Conservation (phyloP, 2,888 invertebrate species). For the Mesochorus sp. region DNA sequence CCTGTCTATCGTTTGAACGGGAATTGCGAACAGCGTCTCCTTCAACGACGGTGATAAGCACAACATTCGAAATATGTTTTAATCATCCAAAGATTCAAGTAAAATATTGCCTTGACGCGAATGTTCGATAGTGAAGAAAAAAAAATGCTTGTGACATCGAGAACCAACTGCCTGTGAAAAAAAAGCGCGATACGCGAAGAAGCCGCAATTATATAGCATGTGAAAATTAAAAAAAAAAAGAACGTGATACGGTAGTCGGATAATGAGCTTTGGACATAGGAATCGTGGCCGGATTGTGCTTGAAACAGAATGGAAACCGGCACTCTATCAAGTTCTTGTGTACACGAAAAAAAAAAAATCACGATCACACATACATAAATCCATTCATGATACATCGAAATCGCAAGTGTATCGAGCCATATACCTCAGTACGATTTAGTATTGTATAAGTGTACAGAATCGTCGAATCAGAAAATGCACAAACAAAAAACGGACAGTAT, state of each 20-base stretch:
- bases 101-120: constrained; percentile 22
- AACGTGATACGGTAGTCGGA: not conserved
- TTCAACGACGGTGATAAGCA: not conserved
- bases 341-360: not conserved
- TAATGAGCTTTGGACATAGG: constrained; percentile 28
- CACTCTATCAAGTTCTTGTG: not conserved
- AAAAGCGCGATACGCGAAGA: constrained; percentile 9
- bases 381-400: constrained; percentile 33
- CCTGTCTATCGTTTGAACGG: constrained; percentile 7
- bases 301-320: too few species aligned
- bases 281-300: too few species aligned
- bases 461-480: constrained; percentile 16
- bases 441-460: constrained; percentile 48
- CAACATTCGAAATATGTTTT: not conserved
- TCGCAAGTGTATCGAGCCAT: constrained; percentile 22
- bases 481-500: constrained; percentile 4
- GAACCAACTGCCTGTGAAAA: constrained; percentile 32
- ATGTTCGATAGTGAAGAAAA: constrained; percentile 15
- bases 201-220: not conserved
- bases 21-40: not conserved
- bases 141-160: not conserved
- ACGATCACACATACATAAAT: not conserved
- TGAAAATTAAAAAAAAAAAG: not conserved
- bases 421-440: constrained; percentile 48
- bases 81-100: not conserved